Evolutionary conservation across 2,797 vertebrate species (phyloP), one percentile per base, ranked within the genome.

Genomic region (Salmo trutta): DNA sequence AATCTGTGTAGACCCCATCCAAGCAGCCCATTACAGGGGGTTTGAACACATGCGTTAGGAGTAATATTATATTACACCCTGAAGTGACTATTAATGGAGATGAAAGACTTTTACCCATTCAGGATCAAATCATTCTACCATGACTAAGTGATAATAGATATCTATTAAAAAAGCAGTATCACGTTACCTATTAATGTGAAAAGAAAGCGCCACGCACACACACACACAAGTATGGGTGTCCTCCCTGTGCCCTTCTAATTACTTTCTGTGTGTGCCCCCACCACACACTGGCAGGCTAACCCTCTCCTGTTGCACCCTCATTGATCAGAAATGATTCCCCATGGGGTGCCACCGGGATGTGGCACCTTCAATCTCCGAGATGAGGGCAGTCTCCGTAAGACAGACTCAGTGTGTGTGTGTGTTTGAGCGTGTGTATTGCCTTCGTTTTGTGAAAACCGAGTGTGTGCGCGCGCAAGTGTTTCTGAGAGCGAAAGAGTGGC

Each of bases 281-380:
- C 71, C 75, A 21, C 41, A 71, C 71, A 73, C 59, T 4, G 31
- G 33, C 36, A 73, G 21, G 53, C 71, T 74, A 81, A 77, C 76
- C 65, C 52, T 51, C 51, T n/a, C 65, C 70, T 67, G 47, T 36
- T 56, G 83, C 54, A 73, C 67, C 77, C 79, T 87, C 72, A 82
- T 88, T 85, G 52, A 82, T 83, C 82, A 84, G 77, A n/a, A 83
- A 73, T 68, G n/a, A 77, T 73, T 73, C 74, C 71, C 80, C 27
- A 24, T 47, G 53, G 8, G 72, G 31, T 15, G 66, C 82, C 27
- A 27, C 7, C 15, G 24, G 29, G 27, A n/a, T 29, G 66, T 5
- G 62, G 15, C 14, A 47, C 33, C 59, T 29, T 71, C 75, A 71
- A 73, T 1, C 31, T 47, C 54, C 0, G 53, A 62, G 53, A 29